phyloP scores from a whole-genome alignment of 2,888 invertebrate species.

The Syrphus vitripennis region DNA sequence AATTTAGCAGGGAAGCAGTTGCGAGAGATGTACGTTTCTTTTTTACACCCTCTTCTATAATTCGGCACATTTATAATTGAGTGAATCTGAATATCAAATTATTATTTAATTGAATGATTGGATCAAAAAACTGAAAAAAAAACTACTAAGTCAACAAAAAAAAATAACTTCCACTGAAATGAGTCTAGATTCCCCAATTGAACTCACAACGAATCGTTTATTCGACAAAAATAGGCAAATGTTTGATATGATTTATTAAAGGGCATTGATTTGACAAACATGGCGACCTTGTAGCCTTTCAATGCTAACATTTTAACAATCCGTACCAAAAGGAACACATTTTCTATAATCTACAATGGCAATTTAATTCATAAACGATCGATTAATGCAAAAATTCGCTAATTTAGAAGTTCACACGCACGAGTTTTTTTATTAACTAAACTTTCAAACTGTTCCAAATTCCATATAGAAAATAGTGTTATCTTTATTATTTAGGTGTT shows the following conservation, averaged over 20 bases:
- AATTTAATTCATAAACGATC: neutral
- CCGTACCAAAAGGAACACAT: neutral
- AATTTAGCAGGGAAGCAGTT: neutral
- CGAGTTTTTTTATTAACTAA: neutral
- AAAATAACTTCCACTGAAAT: too few species aligned
- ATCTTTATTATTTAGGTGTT: neutral
- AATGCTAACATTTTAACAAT: neutral
- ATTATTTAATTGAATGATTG: neutral
- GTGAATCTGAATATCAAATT: neutral
- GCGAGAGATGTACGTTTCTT: neutral
- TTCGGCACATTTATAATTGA: slow-evolving; percentile 5
- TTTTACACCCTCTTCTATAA: neutral
- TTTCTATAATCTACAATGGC: neutral
- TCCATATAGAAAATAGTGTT: neutral
- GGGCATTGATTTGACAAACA: slow-evolving; percentile 11
- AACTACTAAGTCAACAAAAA: neutral
- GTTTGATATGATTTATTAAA: neutral
- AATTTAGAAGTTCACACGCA: neutral
- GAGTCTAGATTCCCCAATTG: neutral
- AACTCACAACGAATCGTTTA: neutral
- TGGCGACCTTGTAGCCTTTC: slow-evolving; percentile 7
- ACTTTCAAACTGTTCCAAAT: neutral
- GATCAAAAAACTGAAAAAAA: neutral
- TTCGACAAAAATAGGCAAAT: neutral
- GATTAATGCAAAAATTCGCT: neutral